These are phyloP conservation scores for Lampris megalopsis DNA, from an alignment of 2,113 vertebrate species.

Conservation along the genomic window DNA sequence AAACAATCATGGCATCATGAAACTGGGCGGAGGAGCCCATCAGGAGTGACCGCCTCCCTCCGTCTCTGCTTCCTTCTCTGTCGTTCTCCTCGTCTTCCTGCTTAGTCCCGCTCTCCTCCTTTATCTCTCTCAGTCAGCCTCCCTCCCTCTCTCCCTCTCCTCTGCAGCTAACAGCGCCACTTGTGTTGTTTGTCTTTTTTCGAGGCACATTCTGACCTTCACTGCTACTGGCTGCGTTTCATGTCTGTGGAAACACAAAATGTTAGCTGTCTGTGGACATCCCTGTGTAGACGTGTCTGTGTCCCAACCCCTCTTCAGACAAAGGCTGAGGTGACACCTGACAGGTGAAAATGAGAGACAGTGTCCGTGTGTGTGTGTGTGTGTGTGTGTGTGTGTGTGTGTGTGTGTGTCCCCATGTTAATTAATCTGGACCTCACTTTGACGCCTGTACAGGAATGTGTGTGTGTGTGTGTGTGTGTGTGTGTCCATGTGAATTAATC, in stretches of 20 bases:
- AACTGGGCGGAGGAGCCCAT: slow-evolving; percentile 77
- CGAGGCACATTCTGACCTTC: slow-evolving; percentile 65
- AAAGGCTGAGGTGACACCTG: slow-evolving; percentile 48
- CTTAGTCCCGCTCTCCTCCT: slow-evolving; percentile 34
- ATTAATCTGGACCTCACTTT: neutral
- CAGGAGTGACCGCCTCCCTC: slow-evolving; percentile 74
- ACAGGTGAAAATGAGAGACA: slow-evolving; percentile 30
- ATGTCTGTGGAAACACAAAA: slow-evolving; percentile 26
- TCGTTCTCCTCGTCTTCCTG: slow-evolving; percentile 32
- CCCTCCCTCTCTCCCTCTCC: slow-evolving; percentile 51
- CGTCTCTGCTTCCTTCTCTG: slow-evolving; percentile 32
- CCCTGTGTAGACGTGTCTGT: slow-evolving; percentile 34
- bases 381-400: slow-evolving; percentile 26
- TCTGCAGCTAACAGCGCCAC: slow-evolving; percentile 29
- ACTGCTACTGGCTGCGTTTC: slow-evolving; percentile 24
- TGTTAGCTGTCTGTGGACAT: slow-evolving; percentile 26
- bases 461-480: neutral
- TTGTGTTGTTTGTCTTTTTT: slow-evolving; percentile 38
- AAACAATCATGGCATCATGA: slow-evolving; percentile 76
- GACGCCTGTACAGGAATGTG: neutral
- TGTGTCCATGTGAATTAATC: neutral
- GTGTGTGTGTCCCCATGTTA: neutral
- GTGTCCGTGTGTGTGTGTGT: slow-evolving; percentile 5
- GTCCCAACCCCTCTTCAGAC: neutral
- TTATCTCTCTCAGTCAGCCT: slow-evolving; percentile 59